Conservation (phyloP, 2,113 vertebrate species). For the Zootoca vivipara region DNA sequence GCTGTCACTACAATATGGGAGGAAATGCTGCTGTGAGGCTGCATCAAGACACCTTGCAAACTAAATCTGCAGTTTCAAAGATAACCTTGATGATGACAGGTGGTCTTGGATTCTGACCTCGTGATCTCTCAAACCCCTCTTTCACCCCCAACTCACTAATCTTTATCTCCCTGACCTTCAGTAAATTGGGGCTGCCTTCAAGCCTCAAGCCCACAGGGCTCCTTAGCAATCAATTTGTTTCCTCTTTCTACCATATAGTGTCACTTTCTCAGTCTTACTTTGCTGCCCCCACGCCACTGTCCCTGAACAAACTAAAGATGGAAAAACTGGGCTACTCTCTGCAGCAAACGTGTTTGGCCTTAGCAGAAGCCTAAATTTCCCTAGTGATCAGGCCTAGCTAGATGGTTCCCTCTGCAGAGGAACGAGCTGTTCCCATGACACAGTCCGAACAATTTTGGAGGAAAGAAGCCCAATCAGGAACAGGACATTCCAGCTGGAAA, state of each 20-base stretch:
- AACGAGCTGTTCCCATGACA: background rate
- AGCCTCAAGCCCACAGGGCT: background rate
- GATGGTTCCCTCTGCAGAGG: background rate
- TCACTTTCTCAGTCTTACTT: background rate
- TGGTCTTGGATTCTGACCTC: background rate
- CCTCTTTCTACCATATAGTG: background rate
- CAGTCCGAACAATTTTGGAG: conserved; percentile 2
- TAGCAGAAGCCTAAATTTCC: background rate
- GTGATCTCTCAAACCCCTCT: background rate
- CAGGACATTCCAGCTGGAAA: conserved; percentile 29
- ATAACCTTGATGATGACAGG: background rate
- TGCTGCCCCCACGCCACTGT: background rate
- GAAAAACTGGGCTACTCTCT: background rate
- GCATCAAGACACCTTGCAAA: background rate
- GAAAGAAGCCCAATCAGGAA: background rate
- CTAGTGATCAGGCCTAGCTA: background rate
- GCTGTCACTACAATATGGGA: background rate
- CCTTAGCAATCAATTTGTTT: background rate
- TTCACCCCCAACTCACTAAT: background rate
- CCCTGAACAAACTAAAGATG: background rate
- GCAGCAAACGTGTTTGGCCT: background rate
- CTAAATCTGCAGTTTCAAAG: background rate
- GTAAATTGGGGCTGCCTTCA: background rate
- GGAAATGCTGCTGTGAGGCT: background rate
- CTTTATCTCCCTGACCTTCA: background rate